Conservation (phyloP, 23 tunicate species). For the Halocynthia roretzi region DNA sequence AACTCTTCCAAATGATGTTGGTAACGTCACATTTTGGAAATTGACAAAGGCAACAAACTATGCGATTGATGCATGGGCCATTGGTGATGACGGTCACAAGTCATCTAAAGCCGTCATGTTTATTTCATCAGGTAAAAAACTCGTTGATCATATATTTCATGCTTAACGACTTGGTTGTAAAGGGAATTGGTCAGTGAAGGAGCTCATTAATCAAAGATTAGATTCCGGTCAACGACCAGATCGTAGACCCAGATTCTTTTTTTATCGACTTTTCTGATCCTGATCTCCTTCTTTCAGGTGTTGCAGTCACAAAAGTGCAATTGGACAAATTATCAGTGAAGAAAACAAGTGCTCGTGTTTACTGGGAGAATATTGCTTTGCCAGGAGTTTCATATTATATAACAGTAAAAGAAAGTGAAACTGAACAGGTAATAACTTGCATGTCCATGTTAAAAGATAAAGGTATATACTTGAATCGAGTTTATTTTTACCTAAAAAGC, state of each 20-base stretch:
- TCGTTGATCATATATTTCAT: too few relatives aligned
- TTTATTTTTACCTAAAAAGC: too few relatives aligned
- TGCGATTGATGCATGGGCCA: constrained; percentile 20
- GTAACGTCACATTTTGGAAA: constrained; percentile 8
- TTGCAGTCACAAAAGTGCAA: not conserved
- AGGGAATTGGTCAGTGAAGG: too few relatives aligned
- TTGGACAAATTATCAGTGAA: constrained; percentile 17
- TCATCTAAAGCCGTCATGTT: constrained; percentile 3
- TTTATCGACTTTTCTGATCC: too few relatives aligned
- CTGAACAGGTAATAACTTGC: not conserved
- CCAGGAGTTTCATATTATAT: constrained; percentile 16
- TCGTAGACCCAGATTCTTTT: too few relatives aligned
- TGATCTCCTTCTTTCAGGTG: not conserved
- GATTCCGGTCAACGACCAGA: too few relatives aligned
- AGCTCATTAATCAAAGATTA: too few relatives aligned
- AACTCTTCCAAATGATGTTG: not conserved
- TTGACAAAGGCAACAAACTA: constrained; percentile 14
- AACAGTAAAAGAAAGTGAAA: not conserved
- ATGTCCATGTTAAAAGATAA: too few relatives aligned
- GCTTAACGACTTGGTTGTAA: too few relatives aligned
- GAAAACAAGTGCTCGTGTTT: not conserved
- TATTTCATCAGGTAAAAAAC: constrained; percentile 12
- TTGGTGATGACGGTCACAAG: constrained; percentile 2
- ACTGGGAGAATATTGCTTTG: not conserved
- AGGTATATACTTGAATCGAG: too few relatives aligned